Conservation (phyloP, 2,797 vertebrate genomes). For the Vespertilio murinus region DNA sequence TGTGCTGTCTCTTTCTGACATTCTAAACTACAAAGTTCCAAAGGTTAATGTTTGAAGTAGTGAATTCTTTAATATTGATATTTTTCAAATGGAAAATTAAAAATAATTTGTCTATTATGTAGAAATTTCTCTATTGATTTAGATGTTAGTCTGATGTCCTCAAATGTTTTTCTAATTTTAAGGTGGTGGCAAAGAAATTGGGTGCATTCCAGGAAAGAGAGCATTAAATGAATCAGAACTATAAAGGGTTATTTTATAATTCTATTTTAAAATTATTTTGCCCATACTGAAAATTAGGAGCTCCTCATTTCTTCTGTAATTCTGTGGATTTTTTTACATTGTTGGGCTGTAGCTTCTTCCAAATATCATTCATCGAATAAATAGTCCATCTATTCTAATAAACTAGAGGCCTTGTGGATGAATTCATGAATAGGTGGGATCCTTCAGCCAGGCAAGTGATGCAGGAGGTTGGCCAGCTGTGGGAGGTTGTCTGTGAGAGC, state of each 20-base stretch:
- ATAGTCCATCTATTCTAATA: background rate
- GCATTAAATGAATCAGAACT: background rate
- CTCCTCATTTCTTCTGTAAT: background rate
- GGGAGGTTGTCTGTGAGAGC: too few relatives aligned
- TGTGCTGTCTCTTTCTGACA: background rate
- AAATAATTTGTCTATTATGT: background rate
- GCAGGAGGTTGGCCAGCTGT: too few relatives aligned
- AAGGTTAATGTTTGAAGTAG: background rate
- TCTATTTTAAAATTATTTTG: background rate
- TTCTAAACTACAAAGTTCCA: background rate
- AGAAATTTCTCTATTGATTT: background rate
- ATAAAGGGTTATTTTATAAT: background rate
- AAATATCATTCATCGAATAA: background rate
- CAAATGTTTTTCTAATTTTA: background rate
- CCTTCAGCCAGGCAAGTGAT: too few relatives aligned
- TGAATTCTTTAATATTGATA: background rate
- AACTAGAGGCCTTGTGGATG: too few relatives aligned
- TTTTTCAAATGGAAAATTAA: constrained; percentile 29
- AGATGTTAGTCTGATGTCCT: background rate
- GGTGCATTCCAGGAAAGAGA: background rate
- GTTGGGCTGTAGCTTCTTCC: background rate
- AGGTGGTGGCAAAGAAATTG: background rate
- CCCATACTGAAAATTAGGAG: background rate
- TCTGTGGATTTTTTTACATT: background rate
- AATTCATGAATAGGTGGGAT: too few relatives aligned